Conservation (phyloP, 2,888 invertebrate species). For the Drosophila macrothrix region DNA sequence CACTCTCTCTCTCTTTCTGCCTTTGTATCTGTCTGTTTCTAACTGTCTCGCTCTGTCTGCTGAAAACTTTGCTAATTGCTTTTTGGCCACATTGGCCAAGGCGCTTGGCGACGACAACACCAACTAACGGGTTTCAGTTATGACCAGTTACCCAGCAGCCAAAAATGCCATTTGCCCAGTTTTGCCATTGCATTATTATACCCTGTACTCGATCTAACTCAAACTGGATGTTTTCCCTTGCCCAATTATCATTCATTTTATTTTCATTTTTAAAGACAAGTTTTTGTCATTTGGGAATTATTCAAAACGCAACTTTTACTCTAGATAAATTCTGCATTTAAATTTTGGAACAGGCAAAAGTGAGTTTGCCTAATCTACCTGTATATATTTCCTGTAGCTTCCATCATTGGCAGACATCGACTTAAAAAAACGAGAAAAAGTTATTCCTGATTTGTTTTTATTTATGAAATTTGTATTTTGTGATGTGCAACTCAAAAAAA, state of each 20-base stretch:
- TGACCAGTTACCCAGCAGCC: conserved; percentile 29
- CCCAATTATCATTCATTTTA: neutral
- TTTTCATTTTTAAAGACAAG: neutral
- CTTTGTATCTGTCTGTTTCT: neutral
- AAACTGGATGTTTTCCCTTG: neutral
- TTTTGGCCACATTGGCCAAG: conserved; percentile 71
- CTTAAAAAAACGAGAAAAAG: neutral
- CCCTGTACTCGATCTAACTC: conserved; percentile 7
- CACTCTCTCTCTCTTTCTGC: neutral
- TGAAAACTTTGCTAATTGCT: conserved; percentile 81
- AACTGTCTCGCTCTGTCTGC: conserved; percentile 13
- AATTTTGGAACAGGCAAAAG: neutral
- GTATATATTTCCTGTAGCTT: too few relatives aligned
- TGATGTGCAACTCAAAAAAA: neutral
- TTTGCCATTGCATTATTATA: conserved; percentile 41
- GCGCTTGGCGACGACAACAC: conserved; percentile 54
- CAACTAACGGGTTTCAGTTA: conserved; percentile 36
- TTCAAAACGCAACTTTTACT: neutral
- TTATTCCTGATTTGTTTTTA: neutral
- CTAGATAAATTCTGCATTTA: neutral
- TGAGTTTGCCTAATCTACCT: too few relatives aligned
- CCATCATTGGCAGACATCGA: too few relatives aligned
- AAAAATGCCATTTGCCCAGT: conserved; percentile 36
- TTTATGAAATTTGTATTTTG: neutral
- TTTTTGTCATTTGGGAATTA: neutral